Conservation (phyloP, 1,140 invertebrate species). For the Argopecten irradians region DNA sequence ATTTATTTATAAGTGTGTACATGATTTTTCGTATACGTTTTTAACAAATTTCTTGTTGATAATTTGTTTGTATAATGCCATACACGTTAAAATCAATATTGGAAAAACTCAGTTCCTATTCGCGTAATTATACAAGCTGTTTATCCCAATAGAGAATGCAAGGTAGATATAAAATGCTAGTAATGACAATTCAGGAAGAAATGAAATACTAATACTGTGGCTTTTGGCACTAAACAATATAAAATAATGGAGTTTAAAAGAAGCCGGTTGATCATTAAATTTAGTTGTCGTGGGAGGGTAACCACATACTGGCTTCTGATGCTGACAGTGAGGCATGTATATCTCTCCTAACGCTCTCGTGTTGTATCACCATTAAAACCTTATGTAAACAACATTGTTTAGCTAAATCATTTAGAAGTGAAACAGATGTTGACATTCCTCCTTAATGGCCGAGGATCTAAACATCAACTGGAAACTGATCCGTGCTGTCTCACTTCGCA, state of each 20-base stretch:
- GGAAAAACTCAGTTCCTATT: too few relatives aligned
- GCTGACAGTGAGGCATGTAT: background rate
- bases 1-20: too few relatives aligned
- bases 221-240: background rate
- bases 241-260: background rate
- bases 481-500: background rate
- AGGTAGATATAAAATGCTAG: too few relatives aligned
- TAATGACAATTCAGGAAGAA: too few relatives aligned
- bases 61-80: too few relatives aligned
- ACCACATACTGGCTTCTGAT: background rate
- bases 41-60: too few relatives aligned
- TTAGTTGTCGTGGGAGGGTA: background rate
- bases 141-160: too few relatives aligned
- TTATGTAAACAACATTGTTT: conserved; percentile 19
- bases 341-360: background rate
- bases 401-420: background rate
- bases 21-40: too few relatives aligned
- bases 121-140: too few relatives aligned
- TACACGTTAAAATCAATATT: too few relatives aligned
- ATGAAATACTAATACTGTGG: background rate
- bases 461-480: conserved; percentile 22
- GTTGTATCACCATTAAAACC: background rate
- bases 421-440: conserved; percentile 10
- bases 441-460: background rate
- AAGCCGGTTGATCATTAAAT: background rate